These are phyloP conservation scores for Lepidocyrtinus sp. DNA, from an alignment of 2,888 invertebrate species.

Conservation along the genomic window DNA sequence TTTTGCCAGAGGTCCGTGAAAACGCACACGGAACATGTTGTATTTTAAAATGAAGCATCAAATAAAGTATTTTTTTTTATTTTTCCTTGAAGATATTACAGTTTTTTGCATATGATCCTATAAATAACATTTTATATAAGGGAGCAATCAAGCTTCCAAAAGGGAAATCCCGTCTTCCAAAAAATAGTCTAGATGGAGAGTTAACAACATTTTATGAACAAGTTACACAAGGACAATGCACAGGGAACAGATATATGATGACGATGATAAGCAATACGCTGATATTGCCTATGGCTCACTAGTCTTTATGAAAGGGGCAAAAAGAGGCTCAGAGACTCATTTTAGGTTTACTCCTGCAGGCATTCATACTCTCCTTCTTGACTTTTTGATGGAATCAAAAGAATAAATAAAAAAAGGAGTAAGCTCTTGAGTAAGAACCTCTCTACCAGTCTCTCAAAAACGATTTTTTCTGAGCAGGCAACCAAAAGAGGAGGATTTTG, in stretches of 20 bases:
- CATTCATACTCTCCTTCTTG: background rate
- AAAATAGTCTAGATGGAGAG: background rate
- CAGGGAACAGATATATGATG: background rate
- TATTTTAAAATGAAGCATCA: background rate
- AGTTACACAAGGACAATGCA: background rate
- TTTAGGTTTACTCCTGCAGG: background rate
- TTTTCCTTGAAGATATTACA: background rate
- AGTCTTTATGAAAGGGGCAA: slow-evolving; percentile 1
- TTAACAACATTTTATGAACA: background rate
- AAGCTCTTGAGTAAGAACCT: background rate
- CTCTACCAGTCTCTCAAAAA: background rate
- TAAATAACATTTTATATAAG: background rate
- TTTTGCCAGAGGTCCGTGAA: background rate
- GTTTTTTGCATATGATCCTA: background rate
- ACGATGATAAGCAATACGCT: slow-evolving; percentile 13
- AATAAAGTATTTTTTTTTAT: background rate
- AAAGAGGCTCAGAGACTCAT: slow-evolving; percentile 7
- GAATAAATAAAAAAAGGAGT: background rate
- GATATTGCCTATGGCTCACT: slow-evolving; percentile 27
- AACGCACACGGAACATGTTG: too few relatives aligned
- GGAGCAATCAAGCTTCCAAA: background rate
- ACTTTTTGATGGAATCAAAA: slow-evolving; percentile 2
- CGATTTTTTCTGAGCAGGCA: slow-evolving; percentile 14
- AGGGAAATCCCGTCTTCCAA: too few relatives aligned
- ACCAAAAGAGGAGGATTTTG: slow-evolving; percentile 36